Conservation (phyloP, 2,113 vertebrate genomes). For the Rhagologus leucostigma region DNA sequence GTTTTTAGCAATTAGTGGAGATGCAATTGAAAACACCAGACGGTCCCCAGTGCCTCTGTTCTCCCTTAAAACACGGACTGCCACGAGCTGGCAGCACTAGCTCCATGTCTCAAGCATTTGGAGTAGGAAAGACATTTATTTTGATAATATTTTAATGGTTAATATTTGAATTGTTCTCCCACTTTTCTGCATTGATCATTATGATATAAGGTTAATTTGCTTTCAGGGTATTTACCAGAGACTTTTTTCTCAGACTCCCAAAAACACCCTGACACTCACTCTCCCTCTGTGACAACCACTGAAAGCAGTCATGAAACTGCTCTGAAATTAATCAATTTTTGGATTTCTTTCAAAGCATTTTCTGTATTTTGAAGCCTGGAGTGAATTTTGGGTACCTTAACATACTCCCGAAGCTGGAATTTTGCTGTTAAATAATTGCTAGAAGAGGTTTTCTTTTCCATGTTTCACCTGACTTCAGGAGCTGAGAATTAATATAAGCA, state of each 20-base stretch:
- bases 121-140: neutral
- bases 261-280: neutral
- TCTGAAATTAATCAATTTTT: neutral
- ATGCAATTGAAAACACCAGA: neutral
- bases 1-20: neutral
- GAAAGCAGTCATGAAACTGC: neutral
- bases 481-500: neutral
- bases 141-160: neutral
- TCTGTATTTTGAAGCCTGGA: neutral
- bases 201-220: neutral
- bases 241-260: neutral
- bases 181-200: neutral
- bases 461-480: neutral
- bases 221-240: neutral
- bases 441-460: neutral
- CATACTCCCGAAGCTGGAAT: neutral
- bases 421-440: neutral
- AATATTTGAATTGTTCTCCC: neutral
- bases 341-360: neutral
- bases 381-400: neutral
- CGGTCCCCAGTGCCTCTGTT: rapidly evolving
- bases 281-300: neutral
- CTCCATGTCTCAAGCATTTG: neutral
- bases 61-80: neutral
- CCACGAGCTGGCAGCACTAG: neutral